phyloP scores from a whole-genome alignment of 2,888 invertebrate species.

The Chrysolina haemoptera region DNA sequence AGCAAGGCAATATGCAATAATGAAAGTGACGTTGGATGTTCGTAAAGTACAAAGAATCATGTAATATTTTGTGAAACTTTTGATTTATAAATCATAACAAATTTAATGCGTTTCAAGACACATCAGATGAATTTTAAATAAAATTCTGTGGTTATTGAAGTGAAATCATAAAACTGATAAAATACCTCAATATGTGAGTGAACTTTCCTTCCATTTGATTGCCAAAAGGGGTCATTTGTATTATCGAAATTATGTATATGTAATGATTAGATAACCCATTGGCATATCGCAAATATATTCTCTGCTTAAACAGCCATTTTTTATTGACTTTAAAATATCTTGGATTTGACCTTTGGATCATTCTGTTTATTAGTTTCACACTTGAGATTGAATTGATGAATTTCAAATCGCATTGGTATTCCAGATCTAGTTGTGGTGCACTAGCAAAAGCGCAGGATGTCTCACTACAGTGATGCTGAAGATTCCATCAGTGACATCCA shows the following conservation, averaged over 20 bases:
- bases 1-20: neutral
- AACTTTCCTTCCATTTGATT: neutral
- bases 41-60: neutral
- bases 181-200: neutral
- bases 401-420: neutral
- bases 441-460: constrained; percentile 57
- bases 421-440: neutral
- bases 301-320: too few relatives aligned
- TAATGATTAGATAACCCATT: too few relatives aligned
- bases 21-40: too few relatives aligned
- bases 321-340: neutral
- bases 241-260: neutral
- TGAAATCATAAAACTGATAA: neutral
- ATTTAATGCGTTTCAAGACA: neutral
- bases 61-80: constrained; percentile 1
- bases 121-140: neutral
- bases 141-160: neutral
- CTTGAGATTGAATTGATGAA: neutral
- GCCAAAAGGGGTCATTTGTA: neutral
- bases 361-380: neutral
- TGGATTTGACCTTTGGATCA: neutral
- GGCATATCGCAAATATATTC: too few relatives aligned
- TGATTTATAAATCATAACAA: neutral
- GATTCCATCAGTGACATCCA: constrained; percentile 64
- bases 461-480: constrained; percentile 69